These are phyloP conservation scores for Labeo catla DNA, from an alignment of 2,113 vertebrate species.

Conservation along the genomic window DNA sequence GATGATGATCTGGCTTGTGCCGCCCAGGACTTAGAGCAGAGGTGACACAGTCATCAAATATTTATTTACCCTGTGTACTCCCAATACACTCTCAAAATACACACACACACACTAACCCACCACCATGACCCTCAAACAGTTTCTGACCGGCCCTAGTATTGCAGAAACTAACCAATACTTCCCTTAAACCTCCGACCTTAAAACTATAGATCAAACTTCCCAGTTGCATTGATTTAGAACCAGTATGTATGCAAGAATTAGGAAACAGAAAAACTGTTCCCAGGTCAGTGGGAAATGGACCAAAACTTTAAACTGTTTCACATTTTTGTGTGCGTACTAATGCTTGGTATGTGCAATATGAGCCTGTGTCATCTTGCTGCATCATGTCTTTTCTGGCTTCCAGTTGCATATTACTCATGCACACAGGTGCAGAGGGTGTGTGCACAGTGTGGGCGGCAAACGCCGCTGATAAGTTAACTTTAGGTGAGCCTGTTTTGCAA, in stretches of 20 bases:
- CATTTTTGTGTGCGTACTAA: constrained; percentile 18
- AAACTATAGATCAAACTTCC: background rate
- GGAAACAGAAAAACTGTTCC: background rate
- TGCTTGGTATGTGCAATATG: constrained; percentile 53
- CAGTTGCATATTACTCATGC: constrained; percentile 34
- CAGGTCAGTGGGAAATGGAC: background rate
- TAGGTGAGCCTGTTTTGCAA: background rate
- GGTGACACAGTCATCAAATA: constrained; percentile 81
- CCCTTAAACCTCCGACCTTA: background rate
- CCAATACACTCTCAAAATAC: constrained; percentile 77
- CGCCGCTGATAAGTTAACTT: background rate
- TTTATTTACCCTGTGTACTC: constrained; percentile 77
- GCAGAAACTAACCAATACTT: background rate
- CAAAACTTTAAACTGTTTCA: constrained; percentile 19
- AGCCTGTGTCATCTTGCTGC: constrained; percentile 72
- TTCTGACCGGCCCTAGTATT: background rate
- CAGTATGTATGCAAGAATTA: background rate
- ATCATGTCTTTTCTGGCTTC: constrained; percentile 62
- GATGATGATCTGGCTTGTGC: constrained; percentile 73
- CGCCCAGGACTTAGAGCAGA: constrained; percentile 63
- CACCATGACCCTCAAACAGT: constrained; percentile 19
- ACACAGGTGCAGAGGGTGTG: constrained; percentile 40
- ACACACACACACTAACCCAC: constrained; percentile 58
- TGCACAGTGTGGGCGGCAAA: background rate
- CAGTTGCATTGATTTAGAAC: background rate